phyloP scores from a whole-genome alignment of 2,888 invertebrate genomes.

The Tetropium fuscum region DNA sequence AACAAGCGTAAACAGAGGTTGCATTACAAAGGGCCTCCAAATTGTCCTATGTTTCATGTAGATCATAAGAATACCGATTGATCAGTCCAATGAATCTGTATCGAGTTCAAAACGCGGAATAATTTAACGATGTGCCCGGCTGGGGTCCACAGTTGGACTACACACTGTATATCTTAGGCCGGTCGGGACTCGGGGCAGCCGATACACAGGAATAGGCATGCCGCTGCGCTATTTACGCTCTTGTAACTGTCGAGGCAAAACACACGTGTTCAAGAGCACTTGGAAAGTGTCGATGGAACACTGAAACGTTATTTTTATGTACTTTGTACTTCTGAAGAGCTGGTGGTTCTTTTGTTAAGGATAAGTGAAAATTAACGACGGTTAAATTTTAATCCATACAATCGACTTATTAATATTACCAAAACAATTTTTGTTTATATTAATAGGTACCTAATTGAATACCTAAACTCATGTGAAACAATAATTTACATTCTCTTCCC shows the following conservation, averaged over 20 bases:
- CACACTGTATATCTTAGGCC: constrained; percentile 37
- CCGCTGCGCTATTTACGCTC: constrained; percentile 21
- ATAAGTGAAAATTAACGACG: not conserved
- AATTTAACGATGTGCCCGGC: constrained; percentile 63
- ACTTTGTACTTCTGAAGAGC: not conserved
- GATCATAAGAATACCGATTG: constrained; percentile 60
- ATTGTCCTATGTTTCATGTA: constrained; percentile 46
- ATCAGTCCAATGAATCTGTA: constrained; percentile 60
- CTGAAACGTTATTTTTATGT: too few species aligned
- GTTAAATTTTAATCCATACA: not conserved
- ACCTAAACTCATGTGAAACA: too few species aligned
- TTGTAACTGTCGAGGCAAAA: constrained; percentile 8
- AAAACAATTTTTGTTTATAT: too few species aligned
- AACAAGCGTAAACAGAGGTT: constrained; percentile 43
- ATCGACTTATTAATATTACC: too few species aligned
- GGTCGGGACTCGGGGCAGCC: not conserved
- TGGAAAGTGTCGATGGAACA: not conserved
- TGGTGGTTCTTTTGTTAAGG: not conserved
- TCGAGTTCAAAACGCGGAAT: constrained; percentile 63
- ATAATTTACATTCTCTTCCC: too few species aligned
- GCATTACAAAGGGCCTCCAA: constrained; percentile 39
- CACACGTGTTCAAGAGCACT: constrained; percentile 23
- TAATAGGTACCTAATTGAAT: too few species aligned
- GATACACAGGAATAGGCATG: not conserved
- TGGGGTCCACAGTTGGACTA: constrained; percentile 41